Evolutionary conservation across 1,140 invertebrate genomes (phyloP).

Genomic region (Batillaria attramentaria): DNA sequence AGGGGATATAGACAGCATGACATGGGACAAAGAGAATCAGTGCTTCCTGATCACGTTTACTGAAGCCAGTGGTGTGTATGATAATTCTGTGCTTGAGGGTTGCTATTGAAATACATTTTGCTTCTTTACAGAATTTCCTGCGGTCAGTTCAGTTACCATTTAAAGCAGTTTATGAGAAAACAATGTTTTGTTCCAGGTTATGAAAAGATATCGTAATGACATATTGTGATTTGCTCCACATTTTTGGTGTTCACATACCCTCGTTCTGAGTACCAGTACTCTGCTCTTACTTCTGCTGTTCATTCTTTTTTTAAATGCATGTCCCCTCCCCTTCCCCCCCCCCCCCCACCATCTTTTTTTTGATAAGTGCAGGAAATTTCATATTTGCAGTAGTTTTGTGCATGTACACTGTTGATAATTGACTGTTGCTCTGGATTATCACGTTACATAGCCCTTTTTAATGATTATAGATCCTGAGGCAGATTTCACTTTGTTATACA

Average conservation of each 20-base stretch:
- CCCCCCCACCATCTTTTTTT: no score
- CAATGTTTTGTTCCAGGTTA: not conserved
- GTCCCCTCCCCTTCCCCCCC: no score
- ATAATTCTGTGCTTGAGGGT: no score
- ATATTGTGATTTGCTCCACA: not conserved
- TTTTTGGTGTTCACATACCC: no score
- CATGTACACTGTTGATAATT: not conserved
- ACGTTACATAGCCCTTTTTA: no score
- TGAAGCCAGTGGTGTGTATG: conserved; percentile 20
- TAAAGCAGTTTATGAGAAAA: not conserved
- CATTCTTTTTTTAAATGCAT: not conserved
- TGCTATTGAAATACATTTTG: no score
- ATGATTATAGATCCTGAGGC: no score
- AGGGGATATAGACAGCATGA: not conserved
- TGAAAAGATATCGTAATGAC: not conserved
- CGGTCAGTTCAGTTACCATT: not conserved
- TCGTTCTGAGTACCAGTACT: no score
- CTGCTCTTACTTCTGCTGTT: not conserved
- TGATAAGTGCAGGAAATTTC: not conserved
- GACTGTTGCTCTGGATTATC: not conserved
- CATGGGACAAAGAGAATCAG: not conserved
- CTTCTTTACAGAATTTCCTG: no score
- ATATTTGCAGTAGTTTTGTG: not conserved
- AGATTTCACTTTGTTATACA: no score
- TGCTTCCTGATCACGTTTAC: conserved; percentile 25